Evolutionary conservation across 23 tunicate species (phyloP).

Genomic region (Styela clava): DNA sequence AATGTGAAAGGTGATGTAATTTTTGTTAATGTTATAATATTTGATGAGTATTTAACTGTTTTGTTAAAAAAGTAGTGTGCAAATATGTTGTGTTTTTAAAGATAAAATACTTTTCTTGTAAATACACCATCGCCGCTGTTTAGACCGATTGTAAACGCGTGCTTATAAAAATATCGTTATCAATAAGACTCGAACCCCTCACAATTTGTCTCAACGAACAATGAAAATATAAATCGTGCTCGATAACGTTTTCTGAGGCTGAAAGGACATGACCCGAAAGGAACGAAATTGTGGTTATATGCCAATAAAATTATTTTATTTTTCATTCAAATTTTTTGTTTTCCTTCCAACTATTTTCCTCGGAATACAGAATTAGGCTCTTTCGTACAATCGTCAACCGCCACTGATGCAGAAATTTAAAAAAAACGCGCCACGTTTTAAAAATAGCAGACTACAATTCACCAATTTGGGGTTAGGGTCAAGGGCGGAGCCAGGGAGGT

Average conservation of each 20-base stretch:
- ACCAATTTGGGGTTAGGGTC: no score
- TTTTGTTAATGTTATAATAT: not conserved
- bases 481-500: no score
- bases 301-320: no score
- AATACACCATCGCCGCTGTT: not conserved
- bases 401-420: no score
- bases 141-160: not conserved
- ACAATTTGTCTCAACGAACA: not conserved
- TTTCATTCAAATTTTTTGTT: no score
- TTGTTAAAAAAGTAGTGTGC: slow-evolving; percentile 30
- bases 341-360: no score
- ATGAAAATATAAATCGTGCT: not conserved
- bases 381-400: no score
- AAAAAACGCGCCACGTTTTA: no score
- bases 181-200: not conserved
- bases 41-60: slow-evolving; percentile 9
- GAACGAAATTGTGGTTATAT: no score
- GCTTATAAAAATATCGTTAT: slow-evolving; percentile 14
- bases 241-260: not conserved
- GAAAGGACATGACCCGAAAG: not conserved
- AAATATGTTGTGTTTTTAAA: slow-evolving; percentile 6
- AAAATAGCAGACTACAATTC: no score
- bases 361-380: no score
- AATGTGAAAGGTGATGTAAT: not conserved
- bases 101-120: not conserved